Percentiles rank a stretch among this genome's conserved stretches.
Evolutionary conservation across 2,888 invertebrate species (phyloP).

Genomic region (Cantharis nigra): DNA sequence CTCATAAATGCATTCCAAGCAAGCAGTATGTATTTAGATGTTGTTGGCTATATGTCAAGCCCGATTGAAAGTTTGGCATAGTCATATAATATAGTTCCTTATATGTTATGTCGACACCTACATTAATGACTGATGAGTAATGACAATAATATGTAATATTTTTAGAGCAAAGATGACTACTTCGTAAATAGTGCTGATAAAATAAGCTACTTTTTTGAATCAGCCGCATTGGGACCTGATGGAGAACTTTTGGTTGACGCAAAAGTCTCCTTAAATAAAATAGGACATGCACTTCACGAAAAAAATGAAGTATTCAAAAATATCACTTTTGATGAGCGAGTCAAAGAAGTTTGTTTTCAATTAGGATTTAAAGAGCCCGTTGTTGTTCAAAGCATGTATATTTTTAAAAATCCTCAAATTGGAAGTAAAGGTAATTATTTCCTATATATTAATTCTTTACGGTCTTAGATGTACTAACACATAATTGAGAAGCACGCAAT

Average conservation of each 20-base stretch:
- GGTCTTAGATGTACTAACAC: not conserved
- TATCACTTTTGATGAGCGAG: slow-evolving; percentile 81
- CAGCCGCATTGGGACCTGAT: slow-evolving; percentile 73
- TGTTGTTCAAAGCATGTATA: slow-evolving; percentile 95
- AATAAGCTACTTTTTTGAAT: slow-evolving; percentile 90
- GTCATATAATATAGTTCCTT: not conserved
- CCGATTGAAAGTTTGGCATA: not conserved
- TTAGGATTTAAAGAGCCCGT: slow-evolving; percentile 79
- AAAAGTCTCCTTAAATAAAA: slow-evolving; percentile 73
- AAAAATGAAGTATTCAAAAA: slow-evolving; percentile 79
- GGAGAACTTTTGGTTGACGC: slow-evolving; percentile 75
- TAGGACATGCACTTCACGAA: slow-evolving; percentile 88
- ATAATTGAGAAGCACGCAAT: not conserved
- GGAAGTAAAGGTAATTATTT: slow-evolving; percentile 78
- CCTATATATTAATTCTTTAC: too few species aligned
- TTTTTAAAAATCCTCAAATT: slow-evolving; percentile 92
- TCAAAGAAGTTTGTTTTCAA: slow-evolving; percentile 75
- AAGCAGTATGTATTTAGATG: not conserved
- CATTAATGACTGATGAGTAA: not conserved
- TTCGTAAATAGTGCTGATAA: slow-evolving; percentile 93
- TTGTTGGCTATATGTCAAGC: not conserved
- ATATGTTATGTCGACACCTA: not conserved
- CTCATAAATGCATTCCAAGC: not conserved
- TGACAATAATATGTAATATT: slow-evolving; percentile 5
- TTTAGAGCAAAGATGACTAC: slow-evolving; percentile 71